phyloP scores from a whole-genome alignment of 2,113 vertebrate species.

The Eidolon helvum region DNA sequence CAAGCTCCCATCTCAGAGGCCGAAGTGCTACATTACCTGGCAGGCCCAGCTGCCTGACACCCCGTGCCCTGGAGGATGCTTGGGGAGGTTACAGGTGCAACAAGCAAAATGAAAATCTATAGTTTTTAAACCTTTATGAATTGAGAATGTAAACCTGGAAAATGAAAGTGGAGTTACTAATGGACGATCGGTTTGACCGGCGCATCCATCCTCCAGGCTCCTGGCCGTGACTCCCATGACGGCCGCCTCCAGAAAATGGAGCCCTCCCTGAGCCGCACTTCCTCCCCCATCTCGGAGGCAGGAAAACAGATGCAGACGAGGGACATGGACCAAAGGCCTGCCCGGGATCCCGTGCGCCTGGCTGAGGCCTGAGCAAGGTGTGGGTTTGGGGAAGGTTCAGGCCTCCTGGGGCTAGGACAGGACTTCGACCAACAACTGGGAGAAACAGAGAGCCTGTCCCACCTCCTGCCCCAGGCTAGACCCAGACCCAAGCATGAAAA shows the following conservation, averaged over 20 bases:
- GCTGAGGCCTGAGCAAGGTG: neutral
- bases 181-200: neutral
- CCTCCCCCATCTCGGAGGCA: neutral
- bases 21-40: conserved; percentile 49
- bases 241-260: neutral
- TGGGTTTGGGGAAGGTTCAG: neutral
- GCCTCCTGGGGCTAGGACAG: neutral
- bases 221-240: fast-evolving
- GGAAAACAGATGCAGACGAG: neutral
- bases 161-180: conserved; percentile 58
- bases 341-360: fast-evolving
- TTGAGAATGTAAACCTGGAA: conserved; percentile 67
- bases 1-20: neutral
- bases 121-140: conserved; percentile 78
- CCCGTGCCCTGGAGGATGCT: neutral
- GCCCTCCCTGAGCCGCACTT: fast-evolving
- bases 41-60: conserved; percentile 20
- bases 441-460: neutral
- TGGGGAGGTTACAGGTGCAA: conserved; percentile 65
- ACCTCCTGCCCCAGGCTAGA: neutral
- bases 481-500: neutral
- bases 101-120: conserved; percentile 71
- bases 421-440: neutral
- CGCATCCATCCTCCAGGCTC: neutral
- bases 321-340: neutral